Percentiles rank a stretch among this genome's conserved stretches.
Evolutionary conservation across 2,888 invertebrate genomes (phyloP).

Genomic region (Phengaris alcon): DNA sequence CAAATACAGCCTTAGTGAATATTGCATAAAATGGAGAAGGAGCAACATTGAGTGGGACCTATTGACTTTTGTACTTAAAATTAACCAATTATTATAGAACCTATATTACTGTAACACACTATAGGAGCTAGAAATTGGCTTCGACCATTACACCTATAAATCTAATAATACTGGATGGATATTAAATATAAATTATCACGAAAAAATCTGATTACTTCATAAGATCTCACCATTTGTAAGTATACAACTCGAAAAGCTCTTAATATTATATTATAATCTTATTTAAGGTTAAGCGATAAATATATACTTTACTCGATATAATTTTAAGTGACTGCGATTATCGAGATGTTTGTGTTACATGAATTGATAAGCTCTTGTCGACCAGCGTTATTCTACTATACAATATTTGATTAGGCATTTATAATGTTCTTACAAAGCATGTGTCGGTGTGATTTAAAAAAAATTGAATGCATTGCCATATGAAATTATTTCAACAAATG

Average conservation of each 20-base stretch:
- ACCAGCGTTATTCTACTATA: slow-evolving; percentile 26
- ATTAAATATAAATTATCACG: slow-evolving; percentile 72
- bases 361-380: slow-evolving; percentile 33
- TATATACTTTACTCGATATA: slow-evolving; percentile 54
- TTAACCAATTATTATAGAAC: slow-evolving; percentile 57
- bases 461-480: slow-evolving; percentile 7
- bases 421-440: slow-evolving; percentile 25
- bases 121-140: slow-evolving; percentile 66
- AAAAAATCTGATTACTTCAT: slow-evolving; percentile 73
- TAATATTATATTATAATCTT: slow-evolving; percentile 65
- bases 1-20: slow-evolving; percentile 19
- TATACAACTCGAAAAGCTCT: slow-evolving; percentile 76
- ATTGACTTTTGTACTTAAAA: slow-evolving; percentile 34
- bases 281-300: slow-evolving; percentile 58
- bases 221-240: slow-evolving; percentile 72
- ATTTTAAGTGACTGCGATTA: slow-evolving; percentile 54
- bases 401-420: background rate
- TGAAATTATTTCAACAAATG: slow-evolving; percentile 3
- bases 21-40: slow-evolving; percentile 23
- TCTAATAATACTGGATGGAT: slow-evolving; percentile 79
- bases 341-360: slow-evolving; percentile 30
- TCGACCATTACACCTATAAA: slow-evolving; percentile 65
- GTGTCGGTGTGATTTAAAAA: background rate
- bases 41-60: slow-evolving; percentile 29
- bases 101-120: slow-evolving; percentile 58